A percentile compares a stretch with the other conserved stretches of the same genome.
Conservation (phyloP, 2,113 vertebrate species). For the Tragelaphus imberbis region DNA sequence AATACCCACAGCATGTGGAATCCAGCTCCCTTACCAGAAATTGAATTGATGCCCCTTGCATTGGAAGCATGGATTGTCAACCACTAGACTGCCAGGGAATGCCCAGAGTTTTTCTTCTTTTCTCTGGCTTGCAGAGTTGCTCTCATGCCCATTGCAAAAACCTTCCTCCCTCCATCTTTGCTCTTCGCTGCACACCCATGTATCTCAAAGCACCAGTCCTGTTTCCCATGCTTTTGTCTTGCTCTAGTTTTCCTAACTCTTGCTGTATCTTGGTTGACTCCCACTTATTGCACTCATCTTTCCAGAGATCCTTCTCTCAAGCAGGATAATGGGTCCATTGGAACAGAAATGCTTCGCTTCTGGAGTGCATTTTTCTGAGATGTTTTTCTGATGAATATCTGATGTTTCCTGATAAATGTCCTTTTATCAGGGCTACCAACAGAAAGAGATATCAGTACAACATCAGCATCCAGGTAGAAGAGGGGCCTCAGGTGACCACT, state of each 20-base stretch:
- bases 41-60: not conserved
- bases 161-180: slow-evolving; percentile 84
- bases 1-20: not conserved
- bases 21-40: not conserved
- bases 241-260: slow-evolving; percentile 82
- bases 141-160: slow-evolving; percentile 85
- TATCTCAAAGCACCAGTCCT: slow-evolving; percentile 77
- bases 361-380: slow-evolving; percentile 95
- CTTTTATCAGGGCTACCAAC: not conserved
- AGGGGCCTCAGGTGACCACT: slow-evolving; percentile 96
- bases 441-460: slow-evolving; percentile 98
- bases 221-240: slow-evolving; percentile 83
- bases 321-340: slow-evolving; percentile 94
- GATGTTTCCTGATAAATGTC: not conserved
- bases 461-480: slow-evolving; percentile 98
- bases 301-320: slow-evolving; percentile 95
- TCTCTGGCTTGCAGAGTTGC: slow-evolving; percentile 85
- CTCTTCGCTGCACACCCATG: slow-evolving; percentile 81
- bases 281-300: slow-evolving; percentile 92
- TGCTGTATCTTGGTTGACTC: slow-evolving; percentile 96
- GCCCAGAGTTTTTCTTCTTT: slow-evolving; percentile 82
- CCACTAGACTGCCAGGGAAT: not conserved
- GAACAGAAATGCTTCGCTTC: slow-evolving; percentile 97
- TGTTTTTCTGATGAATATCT: slow-evolving; percentile 87
- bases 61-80: not conserved